Evolutionary conservation across 2,797 vertebrate species (phyloP).

Genomic region (Poeciliopsis gracilis): DNA sequence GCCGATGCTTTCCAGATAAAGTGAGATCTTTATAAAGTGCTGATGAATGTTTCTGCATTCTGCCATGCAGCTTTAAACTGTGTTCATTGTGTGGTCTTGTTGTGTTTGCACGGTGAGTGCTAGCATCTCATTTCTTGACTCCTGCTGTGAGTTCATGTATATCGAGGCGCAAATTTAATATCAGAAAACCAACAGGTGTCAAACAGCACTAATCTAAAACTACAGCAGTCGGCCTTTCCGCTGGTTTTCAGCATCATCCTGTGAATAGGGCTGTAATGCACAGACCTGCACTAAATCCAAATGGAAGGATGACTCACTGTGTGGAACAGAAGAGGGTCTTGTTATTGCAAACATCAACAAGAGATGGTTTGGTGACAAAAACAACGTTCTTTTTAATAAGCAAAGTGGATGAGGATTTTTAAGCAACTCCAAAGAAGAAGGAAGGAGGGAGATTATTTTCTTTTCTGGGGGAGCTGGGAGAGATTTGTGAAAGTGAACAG

Average conservation of each 20-base stretch:
- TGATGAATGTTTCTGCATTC: not conserved
- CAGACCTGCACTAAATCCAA: not conserved
- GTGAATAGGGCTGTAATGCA: not conserved
- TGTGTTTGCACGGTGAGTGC: not conserved
- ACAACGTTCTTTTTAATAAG: not conserved
- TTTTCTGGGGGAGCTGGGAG: not conserved
- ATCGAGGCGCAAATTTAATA: not conserved
- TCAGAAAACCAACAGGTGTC: not conserved
- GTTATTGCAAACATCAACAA: not conserved
- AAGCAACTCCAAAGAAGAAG: not conserved
- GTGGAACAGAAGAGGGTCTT: not conserved
- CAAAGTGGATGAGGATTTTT: not conserved
- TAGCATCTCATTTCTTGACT: not conserved
- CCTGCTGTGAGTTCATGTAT: not conserved
- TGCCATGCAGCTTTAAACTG: not conserved
- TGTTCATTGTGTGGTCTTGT: not conserved
- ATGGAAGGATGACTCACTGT: not conserved
- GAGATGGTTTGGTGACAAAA: not conserved
- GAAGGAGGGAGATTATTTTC: not conserved
- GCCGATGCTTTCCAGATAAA: not conserved
- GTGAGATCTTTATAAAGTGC: not conserved
- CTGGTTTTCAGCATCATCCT: not conserved
- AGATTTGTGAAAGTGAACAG: not conserved
- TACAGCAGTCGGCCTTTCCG: not conserved
- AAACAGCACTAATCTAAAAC: not conserved